phyloP scores from a whole-genome alignment of 2,113 vertebrate species.

The Coptodon bakossiorum region DNA sequence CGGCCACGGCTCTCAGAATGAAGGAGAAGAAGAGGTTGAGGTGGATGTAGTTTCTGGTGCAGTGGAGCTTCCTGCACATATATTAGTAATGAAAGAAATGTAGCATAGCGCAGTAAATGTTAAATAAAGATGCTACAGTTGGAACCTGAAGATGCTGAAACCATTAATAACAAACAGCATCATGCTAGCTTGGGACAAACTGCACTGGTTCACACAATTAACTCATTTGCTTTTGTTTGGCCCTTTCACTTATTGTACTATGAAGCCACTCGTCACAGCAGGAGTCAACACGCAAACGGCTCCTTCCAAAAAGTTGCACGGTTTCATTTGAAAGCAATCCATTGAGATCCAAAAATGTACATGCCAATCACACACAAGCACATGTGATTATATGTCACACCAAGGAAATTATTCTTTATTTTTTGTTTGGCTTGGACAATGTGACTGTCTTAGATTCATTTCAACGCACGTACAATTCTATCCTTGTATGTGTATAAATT shows the following conservation, averaged over 20 bases:
- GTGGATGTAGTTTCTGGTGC: conserved; percentile 92
- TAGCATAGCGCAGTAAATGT: accelerated
- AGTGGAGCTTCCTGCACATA: conserved; percentile 82
- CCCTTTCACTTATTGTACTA: accelerated
- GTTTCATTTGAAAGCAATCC: neutral
- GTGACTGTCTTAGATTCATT: neutral
- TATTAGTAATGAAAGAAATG: neutral
- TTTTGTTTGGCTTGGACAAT: neutral
- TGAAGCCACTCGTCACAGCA: neutral
- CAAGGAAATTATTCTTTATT: neutral
- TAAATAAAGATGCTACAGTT: neutral
- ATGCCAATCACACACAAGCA: neutral
- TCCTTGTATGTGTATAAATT: accelerated
- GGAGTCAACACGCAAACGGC: accelerated
- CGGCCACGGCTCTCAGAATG: conserved; percentile 84
- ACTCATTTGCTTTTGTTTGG: neutral
- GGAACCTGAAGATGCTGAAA: neutral
- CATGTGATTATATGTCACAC: neutral
- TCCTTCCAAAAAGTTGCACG: neutral
- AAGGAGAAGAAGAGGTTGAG: conserved; percentile 93
- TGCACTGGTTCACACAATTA: neutral
- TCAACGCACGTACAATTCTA: neutral
- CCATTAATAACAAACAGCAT: neutral
- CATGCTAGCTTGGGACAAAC: accelerated
- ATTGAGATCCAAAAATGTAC: neutral